These are phyloP conservation scores for Lamprotornis superbus DNA, from an alignment of 2,113 vertebrate genomes.

Conservation along the genomic window DNA sequence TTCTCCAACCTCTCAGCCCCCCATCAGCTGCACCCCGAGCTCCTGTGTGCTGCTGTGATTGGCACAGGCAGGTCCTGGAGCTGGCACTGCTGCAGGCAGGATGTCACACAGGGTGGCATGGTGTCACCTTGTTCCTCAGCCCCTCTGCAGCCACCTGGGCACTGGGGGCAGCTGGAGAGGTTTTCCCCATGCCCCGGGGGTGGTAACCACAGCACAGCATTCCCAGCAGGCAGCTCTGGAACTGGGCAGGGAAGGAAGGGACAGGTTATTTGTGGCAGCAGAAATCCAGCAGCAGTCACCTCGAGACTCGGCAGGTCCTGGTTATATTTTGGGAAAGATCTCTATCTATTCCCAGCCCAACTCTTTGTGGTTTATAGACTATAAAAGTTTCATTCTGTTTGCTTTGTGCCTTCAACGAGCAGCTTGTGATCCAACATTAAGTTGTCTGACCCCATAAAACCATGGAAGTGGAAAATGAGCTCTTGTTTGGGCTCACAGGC, in stretches of 20 bases:
- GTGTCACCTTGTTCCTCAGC: slow-evolving; percentile 26
- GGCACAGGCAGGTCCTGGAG: not conserved
- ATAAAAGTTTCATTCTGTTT: not conserved
- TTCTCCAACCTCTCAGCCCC: not conserved
- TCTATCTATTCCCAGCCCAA: not conserved
- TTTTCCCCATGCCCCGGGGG: not conserved
- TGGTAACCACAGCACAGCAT: slow-evolving; percentile 49
- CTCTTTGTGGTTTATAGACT: not conserved
- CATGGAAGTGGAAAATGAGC: not conserved
- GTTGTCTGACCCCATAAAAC: slow-evolving; percentile 22
- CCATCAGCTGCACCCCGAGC: accelerated
- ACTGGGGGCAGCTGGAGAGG: not conserved
- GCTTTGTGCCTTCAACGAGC: not conserved
- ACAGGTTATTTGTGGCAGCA: not conserved
- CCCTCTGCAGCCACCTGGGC: not conserved
- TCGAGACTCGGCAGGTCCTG: accelerated
- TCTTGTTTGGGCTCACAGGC: accelerated
- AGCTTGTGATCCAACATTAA: not conserved
- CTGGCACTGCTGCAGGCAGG: not conserved
- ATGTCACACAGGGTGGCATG: not conserved
- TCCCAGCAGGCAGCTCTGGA: slow-evolving; percentile 67
- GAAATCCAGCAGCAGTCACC: accelerated
- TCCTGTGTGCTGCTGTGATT: not conserved
- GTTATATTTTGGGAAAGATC: not conserved
- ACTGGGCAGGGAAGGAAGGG: slow-evolving; percentile 23